Conservation (phyloP, 2,113 vertebrate genomes). For the Trogon melanurus region DNA sequence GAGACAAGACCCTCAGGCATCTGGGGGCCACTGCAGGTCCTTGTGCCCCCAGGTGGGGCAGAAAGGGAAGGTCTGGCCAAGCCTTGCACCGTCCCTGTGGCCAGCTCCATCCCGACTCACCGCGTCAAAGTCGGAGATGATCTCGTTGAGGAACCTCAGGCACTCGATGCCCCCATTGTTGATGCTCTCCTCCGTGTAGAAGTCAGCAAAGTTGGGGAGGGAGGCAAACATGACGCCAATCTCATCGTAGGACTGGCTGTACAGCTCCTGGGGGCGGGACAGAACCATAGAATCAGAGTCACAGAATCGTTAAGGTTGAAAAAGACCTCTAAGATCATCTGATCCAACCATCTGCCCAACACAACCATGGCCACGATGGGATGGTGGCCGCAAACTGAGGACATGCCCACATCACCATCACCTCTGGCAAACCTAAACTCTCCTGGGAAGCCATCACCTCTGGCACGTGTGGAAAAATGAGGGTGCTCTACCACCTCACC, state of each 20-base stretch:
- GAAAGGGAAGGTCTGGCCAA: background rate
- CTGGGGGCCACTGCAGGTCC: background rate
- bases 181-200: conserved; percentile 98
- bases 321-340: no score
- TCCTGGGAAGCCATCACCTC: background rate
- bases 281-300: no score
- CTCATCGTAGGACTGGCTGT: conserved; percentile 96
- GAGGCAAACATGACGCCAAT: conserved; percentile 99
- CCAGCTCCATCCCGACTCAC: conserved; percentile 69
- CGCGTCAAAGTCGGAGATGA: conserved; percentile 96
- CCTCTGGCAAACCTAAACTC: background rate
- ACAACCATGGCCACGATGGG: background rate
- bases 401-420: rapidly evolving
- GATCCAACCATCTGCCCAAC: no score
- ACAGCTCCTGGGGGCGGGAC: conserved; percentile 83
- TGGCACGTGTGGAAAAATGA: background rate
- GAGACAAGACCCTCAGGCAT: background rate
- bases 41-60: background rate
- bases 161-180: conserved; percentile 97
- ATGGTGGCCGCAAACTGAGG: rapidly evolving
- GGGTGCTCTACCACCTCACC: background rate
- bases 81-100: rapidly evolving
- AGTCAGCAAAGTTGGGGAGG: conserved; percentile 95
- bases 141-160: conserved; percentile 96
- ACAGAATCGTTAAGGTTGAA: no score